Conservation (phyloP, 2,113 vertebrate species). For the Sphyrna mokarran region DNA sequence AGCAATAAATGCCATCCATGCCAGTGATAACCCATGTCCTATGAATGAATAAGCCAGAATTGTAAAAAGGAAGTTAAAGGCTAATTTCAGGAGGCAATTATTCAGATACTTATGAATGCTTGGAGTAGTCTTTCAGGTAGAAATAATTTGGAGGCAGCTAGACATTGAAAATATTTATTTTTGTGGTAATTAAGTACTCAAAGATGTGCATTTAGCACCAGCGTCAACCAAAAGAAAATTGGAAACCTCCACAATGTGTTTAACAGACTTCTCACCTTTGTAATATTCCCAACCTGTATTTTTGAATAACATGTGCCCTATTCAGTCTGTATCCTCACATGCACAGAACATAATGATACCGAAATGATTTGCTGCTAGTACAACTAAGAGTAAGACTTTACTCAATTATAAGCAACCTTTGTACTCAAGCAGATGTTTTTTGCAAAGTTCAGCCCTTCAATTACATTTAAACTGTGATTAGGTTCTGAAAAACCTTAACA, state of each 20-base stretch:
- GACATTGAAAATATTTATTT: too few species aligned
- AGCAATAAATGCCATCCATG: neutral
- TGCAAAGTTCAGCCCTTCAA: slow-evolving; percentile 52
- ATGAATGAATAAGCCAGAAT: neutral
- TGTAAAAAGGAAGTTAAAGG: neutral
- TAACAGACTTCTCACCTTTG: neutral
- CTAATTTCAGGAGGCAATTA: neutral
- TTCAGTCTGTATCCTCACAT: neutral
- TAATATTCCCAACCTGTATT: neutral
- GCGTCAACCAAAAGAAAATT: neutral
- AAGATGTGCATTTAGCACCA: neutral
- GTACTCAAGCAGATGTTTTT: slow-evolving; percentile 53
- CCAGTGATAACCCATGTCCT: neutral
- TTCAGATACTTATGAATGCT: neutral
- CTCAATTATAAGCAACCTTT: slow-evolving; percentile 51
- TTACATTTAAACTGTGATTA: slow-evolving; percentile 52
- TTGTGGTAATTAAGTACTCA: neutral
- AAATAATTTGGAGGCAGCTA: too few species aligned
- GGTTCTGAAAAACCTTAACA: slow-evolving; percentile 48
- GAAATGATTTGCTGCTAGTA: neutral
- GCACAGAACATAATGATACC: neutral
- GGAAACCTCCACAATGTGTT: neutral
- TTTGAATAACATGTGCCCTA: neutral
- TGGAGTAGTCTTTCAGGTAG: neutral
- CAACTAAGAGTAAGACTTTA: slow-evolving; percentile 44